These are phyloP conservation scores for Thamnophis sirtalis DNA, from an alignment of 2,113 vertebrate genomes.

Conservation along the genomic window DNA sequence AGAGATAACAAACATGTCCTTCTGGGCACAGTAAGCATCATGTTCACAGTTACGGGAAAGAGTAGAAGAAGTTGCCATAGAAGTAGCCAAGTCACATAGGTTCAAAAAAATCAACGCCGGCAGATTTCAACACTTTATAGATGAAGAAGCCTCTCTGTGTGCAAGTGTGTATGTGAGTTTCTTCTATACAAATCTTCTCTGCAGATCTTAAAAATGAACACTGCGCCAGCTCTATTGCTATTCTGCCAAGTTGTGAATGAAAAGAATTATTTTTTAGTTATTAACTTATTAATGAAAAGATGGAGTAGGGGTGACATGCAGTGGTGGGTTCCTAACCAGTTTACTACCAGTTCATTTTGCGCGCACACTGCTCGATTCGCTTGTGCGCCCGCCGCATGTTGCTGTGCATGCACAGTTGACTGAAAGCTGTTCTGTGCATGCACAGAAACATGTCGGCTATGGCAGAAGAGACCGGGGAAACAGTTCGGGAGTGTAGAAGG, in stretches of 20 bases:
- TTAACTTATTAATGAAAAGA: not conserved
- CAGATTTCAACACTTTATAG: not conserved
- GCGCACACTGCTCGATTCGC: too few species aligned
- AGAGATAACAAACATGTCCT: not conserved
- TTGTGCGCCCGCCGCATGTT: too few species aligned
- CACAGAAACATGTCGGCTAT: too few species aligned
- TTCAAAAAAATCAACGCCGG: not conserved
- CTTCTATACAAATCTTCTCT: not conserved
- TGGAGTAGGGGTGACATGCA: not conserved
- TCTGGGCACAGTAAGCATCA: not conserved
- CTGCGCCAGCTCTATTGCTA: not conserved
- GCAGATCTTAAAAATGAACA: not conserved
- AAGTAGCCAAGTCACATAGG: fast-evolving
- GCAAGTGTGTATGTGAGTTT: not conserved
- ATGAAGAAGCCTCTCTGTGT: not conserved
- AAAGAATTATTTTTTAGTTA: not conserved
- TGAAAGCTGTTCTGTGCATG: too few species aligned
- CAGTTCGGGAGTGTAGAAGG: too few species aligned
- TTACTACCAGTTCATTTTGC: too few species aligned
- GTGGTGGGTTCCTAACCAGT: too few species aligned
- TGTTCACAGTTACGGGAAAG: not conserved
- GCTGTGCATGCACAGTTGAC: too few species aligned
- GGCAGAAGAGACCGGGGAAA: too few species aligned
- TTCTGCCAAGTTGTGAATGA: not conserved
- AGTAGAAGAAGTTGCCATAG: conserved; percentile 27